Evolutionary conservation across 2,888 invertebrate genomes (phyloP), one percentile per base, ranked within the genome.

Genomic region (Ornithoptera alexandrae): DNA sequence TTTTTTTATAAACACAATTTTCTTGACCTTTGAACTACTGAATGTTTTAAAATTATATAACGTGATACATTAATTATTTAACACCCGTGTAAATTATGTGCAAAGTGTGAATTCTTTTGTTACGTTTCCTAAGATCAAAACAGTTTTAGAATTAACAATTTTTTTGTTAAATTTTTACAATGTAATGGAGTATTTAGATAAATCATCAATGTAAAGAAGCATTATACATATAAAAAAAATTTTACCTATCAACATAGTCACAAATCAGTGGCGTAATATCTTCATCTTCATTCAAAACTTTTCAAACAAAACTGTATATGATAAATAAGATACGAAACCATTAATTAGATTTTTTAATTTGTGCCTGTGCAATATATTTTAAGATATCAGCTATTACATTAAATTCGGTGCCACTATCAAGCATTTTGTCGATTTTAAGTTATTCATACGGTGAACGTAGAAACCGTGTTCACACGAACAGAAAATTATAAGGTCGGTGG

Each of bases 401-500:
- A 24, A 56, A 67, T 69, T 59, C 39, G 53, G 50, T 62, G 58
- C 63, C 64, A 68, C 60, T 66, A 63, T 18, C 36, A 17, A 46
- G 46, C 4, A 42, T 62, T 67, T 64, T 50, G 39, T n/a, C 6
- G n/a, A 46, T 24, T 46, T 46, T 72, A 72, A 74, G 73, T 70
- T 67, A 68, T 74, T 70, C 67, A 72, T 74, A 73, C 72, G 62
- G 67, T 71, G 70, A 77, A 77, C 73, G 76, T 79, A 77, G 81
- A 83, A 79, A 76, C 76, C 73, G 74, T 83, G 84, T 83, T 84
- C 81, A 82, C 80, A 84, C 80, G 81, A 82, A 86, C 76, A 84
- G 82, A 81, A 86, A 88, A 87, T 86, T 86, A 88, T 80, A 81
- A 86, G 84, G 82, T 82, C 72, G 73, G 74, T 73, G 75, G 80